A percentile compares a stretch with the other conserved stretches of the same genome.
phyloP scores from a whole-genome alignment of 2,797 vertebrate genomes.

The Peromyscus attwateri region DNA sequence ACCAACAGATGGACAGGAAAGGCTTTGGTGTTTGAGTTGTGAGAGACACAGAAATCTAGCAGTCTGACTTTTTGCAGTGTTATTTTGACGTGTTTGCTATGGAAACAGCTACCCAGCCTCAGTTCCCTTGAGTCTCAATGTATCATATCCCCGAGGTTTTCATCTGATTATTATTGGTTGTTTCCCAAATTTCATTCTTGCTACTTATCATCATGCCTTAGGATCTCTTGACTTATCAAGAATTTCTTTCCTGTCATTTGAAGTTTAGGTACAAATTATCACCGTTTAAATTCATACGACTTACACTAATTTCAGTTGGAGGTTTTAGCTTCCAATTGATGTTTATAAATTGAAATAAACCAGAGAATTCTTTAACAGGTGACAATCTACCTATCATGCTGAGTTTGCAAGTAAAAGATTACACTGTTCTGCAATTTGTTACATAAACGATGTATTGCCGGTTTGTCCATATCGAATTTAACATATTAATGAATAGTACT shows the following conservation, averaged over 20 bases:
- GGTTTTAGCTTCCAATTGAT: slow-evolving; percentile 37
- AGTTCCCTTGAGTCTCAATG: neutral
- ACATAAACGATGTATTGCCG: neutral
- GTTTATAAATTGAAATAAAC: slow-evolving; percentile 52
- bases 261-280: slow-evolving; percentile 42
- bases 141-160: neutral
- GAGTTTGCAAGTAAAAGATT: slow-evolving; percentile 29
- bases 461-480: slow-evolving; percentile 24
- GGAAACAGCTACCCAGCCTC: neutral
- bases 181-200: slow-evolving; percentile 14
- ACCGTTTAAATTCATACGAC: neutral
- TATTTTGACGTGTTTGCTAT: neutral
- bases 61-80: neutral
- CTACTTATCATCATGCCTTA: neutral
- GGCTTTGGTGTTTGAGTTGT: neutral
- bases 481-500: neutral
- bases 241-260: slow-evolving; percentile 44
- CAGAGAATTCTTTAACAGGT: slow-evolving; percentile 38
- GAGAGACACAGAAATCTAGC: neutral
- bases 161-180: neutral
- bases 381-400: neutral
- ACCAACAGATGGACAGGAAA: neutral
- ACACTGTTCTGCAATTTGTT: neutral
- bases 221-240: neutral
- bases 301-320: slow-evolving; percentile 1